These are phyloP conservation scores for Syndactyla subalaris DNA, from an alignment of 2,797 vertebrate genomes.

Conservation along the genomic window DNA sequence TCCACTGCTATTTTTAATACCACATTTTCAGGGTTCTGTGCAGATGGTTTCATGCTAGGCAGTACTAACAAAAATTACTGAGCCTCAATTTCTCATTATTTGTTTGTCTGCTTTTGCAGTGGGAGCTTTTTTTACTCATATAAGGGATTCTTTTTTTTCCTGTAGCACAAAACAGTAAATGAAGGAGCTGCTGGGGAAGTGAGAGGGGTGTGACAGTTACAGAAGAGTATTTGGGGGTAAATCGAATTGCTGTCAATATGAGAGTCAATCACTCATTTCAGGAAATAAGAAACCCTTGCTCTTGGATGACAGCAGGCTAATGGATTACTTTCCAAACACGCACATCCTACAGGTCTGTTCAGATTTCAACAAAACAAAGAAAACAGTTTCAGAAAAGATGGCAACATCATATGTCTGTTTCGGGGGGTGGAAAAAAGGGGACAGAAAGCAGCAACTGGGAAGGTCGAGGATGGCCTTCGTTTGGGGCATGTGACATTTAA, in stretches of 20 bases:
- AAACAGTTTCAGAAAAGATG: not conserved
- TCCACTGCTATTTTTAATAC: not conserved
- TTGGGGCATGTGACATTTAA: not conserved
- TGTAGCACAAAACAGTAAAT: not conserved
- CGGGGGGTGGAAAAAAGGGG: not conserved
- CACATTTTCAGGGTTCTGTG: not conserved
- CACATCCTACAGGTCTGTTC: not conserved
- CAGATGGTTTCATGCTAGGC: not conserved
- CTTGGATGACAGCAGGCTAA: not conserved
- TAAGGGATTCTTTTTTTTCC: not conserved
- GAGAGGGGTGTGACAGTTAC: not conserved
- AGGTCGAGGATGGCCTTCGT: not conserved
- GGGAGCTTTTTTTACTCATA: not conserved
- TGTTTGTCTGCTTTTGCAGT: not conserved
- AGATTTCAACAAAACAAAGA: not conserved
- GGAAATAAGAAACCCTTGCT: not conserved
- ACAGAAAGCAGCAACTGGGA: not conserved
- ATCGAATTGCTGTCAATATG: not conserved
- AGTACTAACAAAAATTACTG: not conserved
- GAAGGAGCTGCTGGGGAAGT: not conserved
- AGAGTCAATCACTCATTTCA: not conserved
- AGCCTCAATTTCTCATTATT: not conserved
- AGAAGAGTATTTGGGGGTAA: not conserved
- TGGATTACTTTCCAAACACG: not conserved
- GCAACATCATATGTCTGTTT: not conserved